phyloP scores from a whole-genome alignment of 2,888 invertebrate genomes.

The Drosophila basisetae region DNA sequence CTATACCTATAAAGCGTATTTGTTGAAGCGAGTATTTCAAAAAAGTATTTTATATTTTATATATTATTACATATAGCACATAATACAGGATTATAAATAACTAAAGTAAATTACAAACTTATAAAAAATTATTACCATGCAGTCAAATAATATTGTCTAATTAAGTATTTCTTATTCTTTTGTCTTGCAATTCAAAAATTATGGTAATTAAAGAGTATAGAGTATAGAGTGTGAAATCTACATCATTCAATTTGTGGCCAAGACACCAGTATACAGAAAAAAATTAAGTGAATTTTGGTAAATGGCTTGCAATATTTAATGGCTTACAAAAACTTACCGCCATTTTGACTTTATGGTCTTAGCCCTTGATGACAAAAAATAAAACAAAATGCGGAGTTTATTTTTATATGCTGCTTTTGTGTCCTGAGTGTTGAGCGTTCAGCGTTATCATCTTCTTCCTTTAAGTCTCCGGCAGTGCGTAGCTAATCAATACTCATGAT shows the following conservation, averaged over 20 bases:
- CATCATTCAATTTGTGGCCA: constrained; percentile 3
- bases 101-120: background rate
- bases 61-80: background rate
- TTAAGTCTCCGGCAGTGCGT: constrained; percentile 39
- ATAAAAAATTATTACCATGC: background rate
- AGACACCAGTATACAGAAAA: constrained; percentile 10
- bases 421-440: constrained; percentile 23
- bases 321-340: constrained; percentile 33
- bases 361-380: constrained; percentile 34
- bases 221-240: constrained; percentile 15
- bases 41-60: background rate
- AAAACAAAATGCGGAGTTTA: constrained; percentile 31
- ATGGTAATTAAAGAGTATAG: background rate
- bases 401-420: constrained; percentile 33
- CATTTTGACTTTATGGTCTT: constrained; percentile 45
- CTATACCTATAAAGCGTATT: background rate
- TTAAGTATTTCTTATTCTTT: background rate
- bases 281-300: constrained; percentile 11
- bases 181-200: background rate
- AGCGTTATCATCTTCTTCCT: constrained; percentile 20
- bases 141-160: background rate
- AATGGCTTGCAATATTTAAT: constrained; percentile 42
- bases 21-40: background rate
- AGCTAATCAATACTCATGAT: constrained; percentile 68
- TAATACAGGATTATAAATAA: background rate